Evolutionary conservation across 2,797 vertebrate genomes (phyloP).

Genomic region (Pseudomugil tenellus): DNA sequence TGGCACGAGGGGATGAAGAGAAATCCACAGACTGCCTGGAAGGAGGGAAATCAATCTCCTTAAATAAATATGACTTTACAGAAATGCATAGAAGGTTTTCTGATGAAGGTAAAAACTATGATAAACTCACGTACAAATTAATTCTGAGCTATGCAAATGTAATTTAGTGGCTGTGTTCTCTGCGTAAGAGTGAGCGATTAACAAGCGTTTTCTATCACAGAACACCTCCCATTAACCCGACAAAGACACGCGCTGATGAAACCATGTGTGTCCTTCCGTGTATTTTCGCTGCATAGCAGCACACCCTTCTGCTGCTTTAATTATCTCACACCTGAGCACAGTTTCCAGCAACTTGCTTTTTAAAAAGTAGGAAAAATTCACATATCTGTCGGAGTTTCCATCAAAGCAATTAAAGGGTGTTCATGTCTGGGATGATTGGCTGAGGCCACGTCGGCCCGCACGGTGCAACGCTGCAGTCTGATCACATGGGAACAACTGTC

Average conservation of each 20-base stretch:
- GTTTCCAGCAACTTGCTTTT: constrained; percentile 4
- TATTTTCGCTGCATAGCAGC: constrained; percentile 18
- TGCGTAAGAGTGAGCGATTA: constrained; percentile 48
- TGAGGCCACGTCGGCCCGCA: constrained; percentile 18
- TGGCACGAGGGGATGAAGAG: constrained; percentile 22
- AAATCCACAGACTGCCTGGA: constrained; percentile 20
- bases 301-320: constrained; percentile 34
- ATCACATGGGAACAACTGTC: constrained; percentile 44
- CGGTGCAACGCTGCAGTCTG: neutral
- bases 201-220: constrained; percentile 30
- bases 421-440: constrained; percentile 4
- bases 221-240: constrained; percentile 53
- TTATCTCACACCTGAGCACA: constrained; percentile 30
- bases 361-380: neutral
- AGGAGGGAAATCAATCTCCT: constrained; percentile 60
- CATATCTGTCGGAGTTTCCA: constrained; percentile 24
- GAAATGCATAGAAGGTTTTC: constrained; percentile 18
- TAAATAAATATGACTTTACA: constrained; percentile 63
- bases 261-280: constrained; percentile 19
- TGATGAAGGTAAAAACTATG: too few species aligned
- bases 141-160: constrained; percentile 70
- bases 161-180: constrained; percentile 59
- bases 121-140: constrained; percentile 47
- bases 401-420: constrained; percentile 25
- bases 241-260: constrained; percentile 35